Base-by-base conservation (phyloP, 2,797 vertebrate genomes). In the Gymnodraco acuticeps region DNA sequence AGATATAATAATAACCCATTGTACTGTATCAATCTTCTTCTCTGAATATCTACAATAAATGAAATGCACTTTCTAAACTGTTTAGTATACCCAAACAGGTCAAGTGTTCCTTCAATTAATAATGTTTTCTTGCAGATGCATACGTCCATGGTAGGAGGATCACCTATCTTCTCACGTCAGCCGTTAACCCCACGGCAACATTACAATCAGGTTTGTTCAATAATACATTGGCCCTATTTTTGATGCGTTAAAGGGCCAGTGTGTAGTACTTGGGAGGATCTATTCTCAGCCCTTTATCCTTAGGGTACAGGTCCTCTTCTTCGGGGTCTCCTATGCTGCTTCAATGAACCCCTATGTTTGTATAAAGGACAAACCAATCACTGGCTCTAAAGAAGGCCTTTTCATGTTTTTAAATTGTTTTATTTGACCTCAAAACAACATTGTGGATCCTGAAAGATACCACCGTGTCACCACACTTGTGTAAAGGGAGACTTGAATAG, bases 121-220 rank as follows among this genome's bases (percentile, higher is more conserved):
- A 3, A 41, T 14, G 14, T 67, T 55, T 8, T 73, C 27, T 65
- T 47, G 0, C 87, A 96, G 92, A 91, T 95, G 63, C 88, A 90
- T 3, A 70, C 72, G 42, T 47, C 95, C 3, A 70, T 94, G 69
- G 31, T 91, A 13, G 75, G 95, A 38, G 67, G 77, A 65, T 91
- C 94, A 3, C 92, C 94, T 2, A 55, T 92, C 0, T 91, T 90
- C 58, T 89, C 95, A 2, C 86, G 90, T 8, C 95, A 81, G 54
- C 93, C 94, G 0, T 91, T 96, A 63, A 64, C 82, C 12, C 85
- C 91, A 10, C 87, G 86, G 33, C 93, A 91, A 56, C 87, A 76
- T 56, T 94, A 91, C 73, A 90, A 91, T 63, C 95, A 95, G 94
- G 95, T 95, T 70, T 64, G 14, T 54, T 59, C 1, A 5, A 6